Evolutionary conservation across 2,797 vertebrate species (phyloP).

Genomic region (Pantherophis vulpinus): DNA sequence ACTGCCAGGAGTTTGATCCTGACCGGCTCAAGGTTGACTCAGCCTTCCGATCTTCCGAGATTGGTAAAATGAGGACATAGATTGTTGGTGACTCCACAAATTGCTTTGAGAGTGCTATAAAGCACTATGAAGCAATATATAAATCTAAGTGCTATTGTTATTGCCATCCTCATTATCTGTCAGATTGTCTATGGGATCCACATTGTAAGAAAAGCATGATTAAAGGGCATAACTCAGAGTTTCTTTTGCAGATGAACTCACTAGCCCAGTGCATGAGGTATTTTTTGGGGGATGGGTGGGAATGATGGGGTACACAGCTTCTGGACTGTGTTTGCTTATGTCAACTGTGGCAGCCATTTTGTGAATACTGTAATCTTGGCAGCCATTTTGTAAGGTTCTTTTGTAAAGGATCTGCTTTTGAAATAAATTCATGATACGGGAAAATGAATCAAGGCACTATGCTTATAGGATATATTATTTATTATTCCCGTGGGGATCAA

Average conservation of each 20-base stretch:
- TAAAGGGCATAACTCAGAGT: background rate
- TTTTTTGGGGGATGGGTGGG: background rate
- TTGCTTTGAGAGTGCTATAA: background rate
- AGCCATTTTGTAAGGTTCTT: background rate
- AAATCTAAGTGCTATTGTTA: background rate
- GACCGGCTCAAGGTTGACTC: background rate
- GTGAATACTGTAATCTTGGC: background rate
- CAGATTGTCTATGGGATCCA: background rate
- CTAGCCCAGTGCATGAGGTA: background rate
- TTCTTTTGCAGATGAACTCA: background rate
- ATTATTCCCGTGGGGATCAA: background rate
- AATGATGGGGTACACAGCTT: background rate
- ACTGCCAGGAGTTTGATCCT: background rate
- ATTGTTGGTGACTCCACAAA: background rate
- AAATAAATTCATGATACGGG: background rate
- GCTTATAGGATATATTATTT: background rate
- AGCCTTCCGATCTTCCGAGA: background rate
- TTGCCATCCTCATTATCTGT: background rate
- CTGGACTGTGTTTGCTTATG: background rate
- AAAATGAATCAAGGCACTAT: background rate
- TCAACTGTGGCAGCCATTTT: background rate
- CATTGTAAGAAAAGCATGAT: background rate
- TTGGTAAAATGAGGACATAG: background rate
- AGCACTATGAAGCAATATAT: background rate
- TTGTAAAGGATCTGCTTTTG: background rate